Base-by-base conservation (phyloP, 2,113 vertebrate species). In the Malurus alboscapulatus region DNA sequence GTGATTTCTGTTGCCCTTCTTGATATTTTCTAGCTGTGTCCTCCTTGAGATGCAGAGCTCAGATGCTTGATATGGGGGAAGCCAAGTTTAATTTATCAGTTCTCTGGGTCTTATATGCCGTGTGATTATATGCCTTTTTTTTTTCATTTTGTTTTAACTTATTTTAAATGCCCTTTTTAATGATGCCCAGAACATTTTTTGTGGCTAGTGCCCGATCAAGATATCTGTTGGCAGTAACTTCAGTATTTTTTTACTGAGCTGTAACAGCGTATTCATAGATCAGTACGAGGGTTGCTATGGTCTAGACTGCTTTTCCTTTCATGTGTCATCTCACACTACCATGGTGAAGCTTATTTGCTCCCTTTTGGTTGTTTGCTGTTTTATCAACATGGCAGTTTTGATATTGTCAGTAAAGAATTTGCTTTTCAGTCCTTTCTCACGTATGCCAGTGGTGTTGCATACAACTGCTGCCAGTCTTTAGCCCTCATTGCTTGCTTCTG, bases 391-490 rank as follows among this genome's bases (percentile, higher is more conserved):
- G n/a, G 9, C 45, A 61, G 19, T 63, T 91, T 80, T 68, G 7
- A 10, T 61, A 14, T 13, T 45, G 30, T 73, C 36, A 73, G 24
- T 18, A 61, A 38, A 58, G 32, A 81, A 73, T 19, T 51, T 73
- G 29, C 4, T 77, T 10, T 84, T 72, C 14, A 5, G 22, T 51
- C 9, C 14, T 76, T 73, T 77, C 16, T 73, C 6, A 1, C 38
- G 15, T 12, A 9, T 58, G 25, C 14, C 0, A 1, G 24, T 18
- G 32, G 10, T 63, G 8, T 34, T 58, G 12, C 7, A 2, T 51
- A 42, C 73, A 72, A 42, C 19, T 80, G 34, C 32, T 59, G 12
- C 10, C 20, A 26, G n/a, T 68, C n/a, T 32, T 84, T 14, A 38
- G 9, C 79, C 27, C 9, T 85, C 5, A 8, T 45, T 2, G 1